A percentile compares a stretch with the other conserved stretches of the same genome.
phyloP scores from a whole-genome alignment of 2,797 vertebrate species.

The Chrysocyon brachyurus region DNA sequence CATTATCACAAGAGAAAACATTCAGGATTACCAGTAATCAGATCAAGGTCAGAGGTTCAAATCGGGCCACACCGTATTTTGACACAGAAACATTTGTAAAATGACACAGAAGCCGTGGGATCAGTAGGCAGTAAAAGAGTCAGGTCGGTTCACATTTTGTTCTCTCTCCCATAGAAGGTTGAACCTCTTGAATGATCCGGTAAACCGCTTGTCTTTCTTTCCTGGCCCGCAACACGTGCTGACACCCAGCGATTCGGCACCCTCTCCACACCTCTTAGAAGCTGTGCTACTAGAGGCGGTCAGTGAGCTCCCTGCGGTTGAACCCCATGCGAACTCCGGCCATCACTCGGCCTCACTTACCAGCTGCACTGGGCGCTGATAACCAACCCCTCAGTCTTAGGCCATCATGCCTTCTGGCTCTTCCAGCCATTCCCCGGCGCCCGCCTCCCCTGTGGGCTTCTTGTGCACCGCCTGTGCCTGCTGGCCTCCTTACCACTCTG shows the following conservation, averaged over 20 bases:
- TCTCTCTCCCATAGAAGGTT: background rate
- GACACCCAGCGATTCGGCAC: no score
- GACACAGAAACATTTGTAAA: background rate
- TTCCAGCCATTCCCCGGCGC: background rate
- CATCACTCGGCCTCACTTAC: background rate
- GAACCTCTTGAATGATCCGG: background rate
- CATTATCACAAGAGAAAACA: background rate
- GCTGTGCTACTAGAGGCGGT: background rate
- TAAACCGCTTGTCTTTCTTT: background rate
- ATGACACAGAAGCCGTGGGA: background rate
- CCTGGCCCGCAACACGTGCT: background rate
- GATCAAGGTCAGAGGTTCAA: background rate
- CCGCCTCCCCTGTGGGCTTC: background rate
- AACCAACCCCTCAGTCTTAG: background rate
- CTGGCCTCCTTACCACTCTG: background rate
- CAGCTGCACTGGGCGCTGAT: no score
- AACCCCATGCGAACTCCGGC: background rate
- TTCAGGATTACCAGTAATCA: background rate
- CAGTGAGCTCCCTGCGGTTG: background rate
- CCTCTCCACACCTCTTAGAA: fast-evolving
- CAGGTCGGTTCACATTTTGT: background rate
- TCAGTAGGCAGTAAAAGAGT: no score
- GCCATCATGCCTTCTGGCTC: fast-evolving
- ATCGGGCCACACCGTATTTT: background rate
- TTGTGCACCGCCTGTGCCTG: no score